Conservation (phyloP, 2,797 vertebrate species). For the Anguilla marmorata region DNA sequence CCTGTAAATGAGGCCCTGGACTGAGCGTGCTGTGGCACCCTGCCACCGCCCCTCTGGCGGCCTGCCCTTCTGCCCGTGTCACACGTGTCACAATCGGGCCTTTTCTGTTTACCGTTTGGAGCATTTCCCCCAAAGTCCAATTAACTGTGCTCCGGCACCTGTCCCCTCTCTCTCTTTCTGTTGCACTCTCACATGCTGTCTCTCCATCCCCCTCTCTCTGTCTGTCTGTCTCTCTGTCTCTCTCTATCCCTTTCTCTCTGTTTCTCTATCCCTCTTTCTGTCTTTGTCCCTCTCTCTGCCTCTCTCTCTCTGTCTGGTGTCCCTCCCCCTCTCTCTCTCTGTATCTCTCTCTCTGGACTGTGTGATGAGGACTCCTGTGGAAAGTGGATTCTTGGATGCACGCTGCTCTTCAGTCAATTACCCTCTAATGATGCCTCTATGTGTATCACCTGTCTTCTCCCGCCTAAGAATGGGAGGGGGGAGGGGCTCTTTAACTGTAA, state of each 20-base stretch:
- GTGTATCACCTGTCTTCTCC: conserved; percentile 50
- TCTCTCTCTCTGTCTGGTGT: background rate
- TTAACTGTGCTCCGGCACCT: conserved; percentile 43
- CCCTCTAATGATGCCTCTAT: conserved; percentile 64
- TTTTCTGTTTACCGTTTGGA: conserved; percentile 61
- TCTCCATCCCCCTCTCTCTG: background rate
- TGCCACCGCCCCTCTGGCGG: background rate
- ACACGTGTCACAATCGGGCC: conserved; percentile 59
- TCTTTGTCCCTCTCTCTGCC: background rate
- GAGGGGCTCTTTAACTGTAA: conserved; percentile 14
- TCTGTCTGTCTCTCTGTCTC: background rate
- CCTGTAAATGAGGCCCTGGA: background rate
- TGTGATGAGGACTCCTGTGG: conserved; percentile 48
- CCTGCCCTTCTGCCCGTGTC: conserved; percentile 49
- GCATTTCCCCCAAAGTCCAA: conserved; percentile 53
- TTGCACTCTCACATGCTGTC: background rate
- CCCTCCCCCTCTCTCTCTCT: background rate
- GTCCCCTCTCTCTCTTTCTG: background rate
- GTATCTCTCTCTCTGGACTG: conserved; percentile 31
- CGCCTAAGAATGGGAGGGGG: background rate
- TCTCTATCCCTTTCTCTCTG: background rate
- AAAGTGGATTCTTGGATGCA: conserved; percentile 49
- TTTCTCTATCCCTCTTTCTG: background rate
- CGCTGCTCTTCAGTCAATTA: conserved; percentile 62
- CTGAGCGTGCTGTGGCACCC: background rate